These are phyloP conservation scores for Planococcus citri DNA, from an alignment of 1,140 invertebrate genomes.

Conservation along the genomic window DNA sequence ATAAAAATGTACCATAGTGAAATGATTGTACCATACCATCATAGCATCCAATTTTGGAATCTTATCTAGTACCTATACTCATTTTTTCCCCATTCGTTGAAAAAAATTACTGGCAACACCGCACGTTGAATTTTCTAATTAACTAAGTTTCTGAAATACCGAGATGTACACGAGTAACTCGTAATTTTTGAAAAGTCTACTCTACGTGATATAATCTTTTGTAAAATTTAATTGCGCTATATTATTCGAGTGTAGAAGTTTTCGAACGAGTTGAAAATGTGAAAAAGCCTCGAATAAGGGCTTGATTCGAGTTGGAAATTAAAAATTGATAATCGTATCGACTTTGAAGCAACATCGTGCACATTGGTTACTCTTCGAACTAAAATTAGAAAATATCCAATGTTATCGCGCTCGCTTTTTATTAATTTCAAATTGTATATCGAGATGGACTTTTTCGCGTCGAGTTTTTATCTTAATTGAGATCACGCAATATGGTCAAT, in stretches of 20 bases:
- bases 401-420: not conserved
- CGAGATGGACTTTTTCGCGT: not conserved
- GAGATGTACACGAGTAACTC: too few relatives aligned
- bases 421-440: not conserved
- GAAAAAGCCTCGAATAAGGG: not conserved
- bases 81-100: too few relatives aligned
- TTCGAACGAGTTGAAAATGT: not conserved
- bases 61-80: too few relatives aligned
- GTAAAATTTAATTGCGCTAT: not conserved
- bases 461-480: constrained; percentile 7
- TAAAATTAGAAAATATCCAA: not conserved
- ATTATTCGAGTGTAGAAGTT: not conserved
- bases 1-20: too few relatives aligned
- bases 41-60: too few relatives aligned
- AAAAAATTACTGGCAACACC: too few relatives aligned
- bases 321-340: not conserved
- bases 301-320: not conserved
- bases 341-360: not conserved
- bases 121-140: too few relatives aligned
- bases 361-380: too few relatives aligned
- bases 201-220: too few relatives aligned
- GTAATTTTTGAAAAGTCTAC: too few relatives aligned
- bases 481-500: not conserved
- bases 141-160: too few relatives aligned
- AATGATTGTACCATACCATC: too few relatives aligned